Base-by-base conservation (phyloP, 1,140 invertebrate species). In the Zaprionus davidi region DNA sequence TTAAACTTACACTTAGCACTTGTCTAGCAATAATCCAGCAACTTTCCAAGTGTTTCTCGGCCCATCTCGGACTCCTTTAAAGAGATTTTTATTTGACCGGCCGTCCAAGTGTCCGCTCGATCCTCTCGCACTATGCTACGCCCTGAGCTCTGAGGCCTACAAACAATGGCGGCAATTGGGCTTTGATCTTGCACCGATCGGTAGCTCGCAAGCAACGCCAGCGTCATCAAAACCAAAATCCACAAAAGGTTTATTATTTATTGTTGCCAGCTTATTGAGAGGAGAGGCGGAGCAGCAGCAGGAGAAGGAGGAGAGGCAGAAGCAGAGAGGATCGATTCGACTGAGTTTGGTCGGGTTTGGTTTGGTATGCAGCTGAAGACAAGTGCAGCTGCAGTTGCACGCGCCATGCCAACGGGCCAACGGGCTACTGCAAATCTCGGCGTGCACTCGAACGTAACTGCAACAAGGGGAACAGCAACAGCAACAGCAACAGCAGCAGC, bases 221-320 rank as follows among this genome's bases (percentile, higher is more conserved):
- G 73, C 85, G 76, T 64, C 83, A 84, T 77, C 83, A 78, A 90
- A 78, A 90, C 81, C 75, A 84, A 90, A 79, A 84, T 85, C 85
- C 85, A 88, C 85, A 88, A 88, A 88, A 88, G 85, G 85, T 88
- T 88, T 88, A 88, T 88, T 88, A 88, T 88, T 88, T 88, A 88
- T 88, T 88, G 85, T 88, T 88, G 81, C 78, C 84, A 67, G 78
- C 78, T 88, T 88, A 82, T 88, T 88, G 81, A 72, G 80, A 67
- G 78, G 82, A 44, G 71, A 76, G n/a, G 41, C 5, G 11, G 58
- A 31, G 12, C 20, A 5, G 44, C 17, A 9, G 2, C 46, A 22
- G 44, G 5, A 5, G 13, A 6, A 44, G 41, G 7, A n/a, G n/a
- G n/a, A n/a, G 17, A 4, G 17, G 46, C 46, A 49, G 20, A 2